Evolutionary conservation across 2,113 vertebrate species (phyloP).

Genomic region (Hyla sarda): DNA sequence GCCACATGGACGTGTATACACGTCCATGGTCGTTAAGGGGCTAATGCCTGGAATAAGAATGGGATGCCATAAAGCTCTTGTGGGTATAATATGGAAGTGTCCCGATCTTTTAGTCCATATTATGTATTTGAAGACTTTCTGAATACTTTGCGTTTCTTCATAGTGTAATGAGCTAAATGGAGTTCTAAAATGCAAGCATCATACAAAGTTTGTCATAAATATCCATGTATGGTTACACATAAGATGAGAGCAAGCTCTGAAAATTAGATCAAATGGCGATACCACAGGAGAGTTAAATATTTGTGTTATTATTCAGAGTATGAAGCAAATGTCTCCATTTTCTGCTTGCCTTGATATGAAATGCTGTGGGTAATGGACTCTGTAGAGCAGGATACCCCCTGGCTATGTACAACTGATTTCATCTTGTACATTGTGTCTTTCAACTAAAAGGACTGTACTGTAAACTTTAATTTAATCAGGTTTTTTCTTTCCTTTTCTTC

Average conservation of each 20-base stretch:
- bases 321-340: constrained; percentile 34
- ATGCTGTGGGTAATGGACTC: constrained; percentile 33
- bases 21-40: no score
- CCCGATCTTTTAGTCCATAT: no score
- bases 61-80: no score
- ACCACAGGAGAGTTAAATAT: not conserved
- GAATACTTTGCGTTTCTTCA: not conserved
- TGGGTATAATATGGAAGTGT: no score
- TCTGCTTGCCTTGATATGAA: constrained; percentile 44
- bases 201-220: not conserved
- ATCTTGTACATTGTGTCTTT: constrained; percentile 26
- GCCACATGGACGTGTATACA: no score
- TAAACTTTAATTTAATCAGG: constrained; percentile 45
- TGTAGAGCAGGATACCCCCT: constrained; percentile 17
- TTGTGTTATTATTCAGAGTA: constrained; percentile 27
- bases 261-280: not conserved
- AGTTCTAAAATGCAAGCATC: not conserved
- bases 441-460: constrained; percentile 28
- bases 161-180: not conserved
- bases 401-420: constrained; percentile 49
- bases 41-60: no score
- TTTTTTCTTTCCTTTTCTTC: not conserved
- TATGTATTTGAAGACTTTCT: no score
- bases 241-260: not conserved
- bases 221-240: not conserved